Evolutionary conservation across 2,888 invertebrate genomes (phyloP).

Genomic region (Odontocolon sp.): DNA sequence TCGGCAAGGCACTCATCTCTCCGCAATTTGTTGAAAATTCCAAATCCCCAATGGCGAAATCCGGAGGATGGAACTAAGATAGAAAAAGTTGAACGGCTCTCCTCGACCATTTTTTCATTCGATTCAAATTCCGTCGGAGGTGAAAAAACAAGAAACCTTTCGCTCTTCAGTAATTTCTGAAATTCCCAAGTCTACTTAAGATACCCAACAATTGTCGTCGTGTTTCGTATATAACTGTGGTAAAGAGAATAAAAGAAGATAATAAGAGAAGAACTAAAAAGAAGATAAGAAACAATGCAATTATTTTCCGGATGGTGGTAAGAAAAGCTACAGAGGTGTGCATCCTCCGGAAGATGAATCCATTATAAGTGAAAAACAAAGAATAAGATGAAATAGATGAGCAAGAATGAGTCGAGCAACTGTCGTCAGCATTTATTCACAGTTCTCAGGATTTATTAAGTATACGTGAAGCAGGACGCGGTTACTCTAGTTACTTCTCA

Average conservation of each 20-base stretch:
- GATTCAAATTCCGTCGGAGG: constrained; percentile 4
- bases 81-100: not conserved
- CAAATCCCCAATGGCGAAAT: not conserved
- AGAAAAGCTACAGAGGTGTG: constrained; percentile 3
- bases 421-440: not conserved
- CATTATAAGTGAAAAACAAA: not conserved
- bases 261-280: too few species aligned
- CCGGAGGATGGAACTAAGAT: not conserved
- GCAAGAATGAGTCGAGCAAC: not conserved
- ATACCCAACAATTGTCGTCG: too few species aligned
- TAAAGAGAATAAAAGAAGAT: not conserved
- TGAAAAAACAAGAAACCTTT: constrained; percentile 19
- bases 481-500: not conserved
- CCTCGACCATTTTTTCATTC: not conserved
- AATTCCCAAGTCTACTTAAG: not conserved
- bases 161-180: constrained; percentile 2
- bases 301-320: constrained; percentile 19
- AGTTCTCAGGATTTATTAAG: constrained; percentile 13
- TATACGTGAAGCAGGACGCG: not conserved
- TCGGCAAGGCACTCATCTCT: not conserved
- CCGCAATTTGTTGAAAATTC: constrained; percentile 10
- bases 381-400: not conserved
- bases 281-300: constrained; percentile 6
- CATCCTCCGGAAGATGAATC: not conserved
- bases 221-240: too few species aligned